Percentiles rank a stretch among this genome's conserved stretches.
These are phyloP conservation scores for Melanargia galathea DNA, from an alignment of 2,888 invertebrate species.

Conservation along the genomic window DNA sequence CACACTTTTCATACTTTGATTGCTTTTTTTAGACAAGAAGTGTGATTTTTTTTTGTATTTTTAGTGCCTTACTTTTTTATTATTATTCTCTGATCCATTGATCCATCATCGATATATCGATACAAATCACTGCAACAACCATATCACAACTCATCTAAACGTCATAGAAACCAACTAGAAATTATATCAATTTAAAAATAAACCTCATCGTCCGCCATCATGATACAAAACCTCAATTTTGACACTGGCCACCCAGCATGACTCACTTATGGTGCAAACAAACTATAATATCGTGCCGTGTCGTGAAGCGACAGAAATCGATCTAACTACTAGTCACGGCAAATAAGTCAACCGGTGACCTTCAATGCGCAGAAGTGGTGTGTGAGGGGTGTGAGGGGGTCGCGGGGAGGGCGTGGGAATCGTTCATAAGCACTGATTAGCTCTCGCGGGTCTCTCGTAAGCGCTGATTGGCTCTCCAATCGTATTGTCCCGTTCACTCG, in stretches of 20 bases:
- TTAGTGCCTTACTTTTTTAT: no score
- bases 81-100: not conserved
- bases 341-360: no score
- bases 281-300: not conserved
- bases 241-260: not conserved
- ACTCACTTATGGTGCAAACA: no score
- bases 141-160: conserved; percentile 39
- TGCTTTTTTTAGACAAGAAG: conserved; percentile 17
- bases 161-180: conserved; percentile 45
- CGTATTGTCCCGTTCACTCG: no score
- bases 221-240: conserved; percentile 18
- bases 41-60: not conserved
- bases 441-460: no score
- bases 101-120: not conserved
- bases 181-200: conserved; percentile 23
- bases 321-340: no score
- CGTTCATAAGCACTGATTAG: no score
- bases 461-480: no score
- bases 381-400: no score
- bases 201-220: conserved; percentile 57
- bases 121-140: not conserved
- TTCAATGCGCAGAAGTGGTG: no score
- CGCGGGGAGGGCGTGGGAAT: no score
- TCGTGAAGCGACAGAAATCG: no score
- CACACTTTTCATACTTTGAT: not conserved